phyloP scores from a whole-genome alignment of 1,140 invertebrate genomes.

The Drosophila paulistorum region DNA sequence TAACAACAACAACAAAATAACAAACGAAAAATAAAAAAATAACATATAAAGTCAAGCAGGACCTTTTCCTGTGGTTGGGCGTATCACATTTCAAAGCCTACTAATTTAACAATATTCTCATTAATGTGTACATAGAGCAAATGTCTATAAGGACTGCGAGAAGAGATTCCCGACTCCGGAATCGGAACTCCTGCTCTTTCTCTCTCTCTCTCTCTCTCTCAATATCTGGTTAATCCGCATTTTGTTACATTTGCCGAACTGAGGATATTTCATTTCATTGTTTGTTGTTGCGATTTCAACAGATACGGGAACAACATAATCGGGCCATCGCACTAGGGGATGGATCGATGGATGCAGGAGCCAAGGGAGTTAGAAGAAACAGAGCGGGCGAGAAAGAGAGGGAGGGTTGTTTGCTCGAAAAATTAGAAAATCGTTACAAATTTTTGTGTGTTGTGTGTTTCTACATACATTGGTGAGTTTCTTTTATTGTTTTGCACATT shows the following conservation, averaged over 20 bases:
- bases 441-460: slow-evolving; percentile 25
- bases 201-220: too few relatives aligned
- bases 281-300: slow-evolving; percentile 77
- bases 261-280: slow-evolving; percentile 32
- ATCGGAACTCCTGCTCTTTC: slow-evolving; percentile 22
- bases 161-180: background rate
- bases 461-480: slow-evolving; percentile 35
- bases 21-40: background rate
- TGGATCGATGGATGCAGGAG: background rate
- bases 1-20: slow-evolving; percentile 8
- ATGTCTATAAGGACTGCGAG: slow-evolving; percentile 30
- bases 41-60: slow-evolving; percentile 11
- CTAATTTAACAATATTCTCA: slow-evolving; percentile 83
- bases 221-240: slow-evolving; percentile 65
- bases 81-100: slow-evolving; percentile 83
- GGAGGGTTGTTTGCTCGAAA: slow-evolving; percentile 68
- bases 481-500: slow-evolving; percentile 73
- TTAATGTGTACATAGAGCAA: slow-evolving; percentile 71
- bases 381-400: background rate
- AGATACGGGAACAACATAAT: slow-evolving; percentile 68
- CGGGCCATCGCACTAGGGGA: slow-evolving; percentile 37
- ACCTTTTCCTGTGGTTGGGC: slow-evolving; percentile 70
- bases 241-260: slow-evolving; percentile 68
- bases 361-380: background rate
- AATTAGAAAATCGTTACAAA: slow-evolving; percentile 81